These are phyloP conservation scores for Bicyclus anynana DNA, from an alignment of 1,140 invertebrate species.

Conservation along the genomic window DNA sequence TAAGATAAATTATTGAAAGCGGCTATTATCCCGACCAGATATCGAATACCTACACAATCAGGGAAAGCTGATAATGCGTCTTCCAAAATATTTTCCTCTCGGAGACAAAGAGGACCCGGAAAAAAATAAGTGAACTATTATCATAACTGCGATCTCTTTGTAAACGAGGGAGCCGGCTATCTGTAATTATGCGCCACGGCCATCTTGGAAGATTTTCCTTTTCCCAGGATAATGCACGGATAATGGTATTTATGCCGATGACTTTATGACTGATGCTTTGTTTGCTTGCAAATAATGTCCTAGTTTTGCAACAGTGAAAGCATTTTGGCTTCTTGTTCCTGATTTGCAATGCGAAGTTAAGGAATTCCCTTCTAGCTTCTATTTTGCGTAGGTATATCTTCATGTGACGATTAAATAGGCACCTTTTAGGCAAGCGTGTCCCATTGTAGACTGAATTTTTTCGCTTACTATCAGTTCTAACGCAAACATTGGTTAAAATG, in stretches of 20 bases:
- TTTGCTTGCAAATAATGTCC: neutral
- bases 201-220: constrained; percentile 1
- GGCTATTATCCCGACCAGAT: neutral
- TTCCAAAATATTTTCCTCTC: neutral
- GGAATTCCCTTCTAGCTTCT: too few relatives aligned
- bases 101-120: neutral
- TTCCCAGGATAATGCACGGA: neutral
- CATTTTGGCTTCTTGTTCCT: too few relatives aligned
- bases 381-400: too few relatives aligned
- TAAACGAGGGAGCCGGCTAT: constrained; percentile 6
- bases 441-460: too few relatives aligned
- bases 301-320: too few relatives aligned
- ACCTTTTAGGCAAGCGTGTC: too few relatives aligned
- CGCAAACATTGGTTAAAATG: too few relatives aligned
- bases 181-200: constrained; percentile 13
- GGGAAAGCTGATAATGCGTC: neutral
- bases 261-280: neutral
- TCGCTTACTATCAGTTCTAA: too few relatives aligned
- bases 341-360: too few relatives aligned
- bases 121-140: constrained; percentile 15
- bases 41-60: neutral
- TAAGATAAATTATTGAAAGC: too few relatives aligned
- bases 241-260: neutral
- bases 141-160: constrained; percentile 15
- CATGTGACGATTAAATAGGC: too few relatives aligned